Conservation (phyloP, 2,797 vertebrate genomes). For the Pteronotus mesoamericanus region DNA sequence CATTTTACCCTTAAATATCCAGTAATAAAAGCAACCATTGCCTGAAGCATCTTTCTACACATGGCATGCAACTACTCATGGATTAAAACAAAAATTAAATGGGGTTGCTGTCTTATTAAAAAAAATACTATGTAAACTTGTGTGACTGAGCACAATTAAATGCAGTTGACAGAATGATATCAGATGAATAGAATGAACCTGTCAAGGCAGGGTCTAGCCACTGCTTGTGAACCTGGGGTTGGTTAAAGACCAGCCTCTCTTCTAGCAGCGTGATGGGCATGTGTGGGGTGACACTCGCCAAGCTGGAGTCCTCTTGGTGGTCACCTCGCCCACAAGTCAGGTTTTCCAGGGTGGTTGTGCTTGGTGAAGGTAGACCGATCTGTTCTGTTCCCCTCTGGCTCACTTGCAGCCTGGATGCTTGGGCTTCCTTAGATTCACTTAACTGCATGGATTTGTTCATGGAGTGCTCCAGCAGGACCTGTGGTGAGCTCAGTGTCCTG, state of each 20-base stretch:
- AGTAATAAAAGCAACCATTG: neutral
- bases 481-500: neutral
- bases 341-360: neutral
- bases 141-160: neutral
- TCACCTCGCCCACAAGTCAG: neutral
- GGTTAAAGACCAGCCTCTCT: neutral
- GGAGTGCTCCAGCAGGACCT: neutral
- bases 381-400: neutral
- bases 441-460: neutral
- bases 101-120: neutral
- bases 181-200: neutral
- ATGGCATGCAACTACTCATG: neutral
- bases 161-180: neutral
- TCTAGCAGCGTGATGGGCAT: accelerated
- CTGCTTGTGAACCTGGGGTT: neutral
- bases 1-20: neutral
- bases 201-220: neutral
- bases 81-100: conserved; percentile 33
- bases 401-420: too few species aligned
- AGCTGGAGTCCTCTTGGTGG: neutral
- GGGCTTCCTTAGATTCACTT: neutral
- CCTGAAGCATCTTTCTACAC: neutral
- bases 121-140: neutral
- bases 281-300: neutral
- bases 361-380: neutral